These are phyloP conservation scores for Ceratitis capitata DNA, from an alignment of 1,140 invertebrate genomes.

Conservation along the genomic window DNA sequence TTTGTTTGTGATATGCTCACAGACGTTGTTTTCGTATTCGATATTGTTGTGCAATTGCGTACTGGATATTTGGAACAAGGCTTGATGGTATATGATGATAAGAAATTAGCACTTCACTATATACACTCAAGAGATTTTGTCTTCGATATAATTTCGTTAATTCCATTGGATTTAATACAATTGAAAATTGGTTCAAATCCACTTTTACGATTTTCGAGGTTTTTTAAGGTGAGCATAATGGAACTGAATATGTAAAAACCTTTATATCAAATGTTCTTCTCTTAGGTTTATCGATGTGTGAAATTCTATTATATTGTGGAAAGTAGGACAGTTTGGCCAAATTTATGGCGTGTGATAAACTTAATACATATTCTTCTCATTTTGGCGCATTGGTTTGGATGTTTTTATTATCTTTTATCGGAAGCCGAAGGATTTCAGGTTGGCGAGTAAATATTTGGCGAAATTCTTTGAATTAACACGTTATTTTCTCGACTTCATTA, in stretches of 20 bases:
- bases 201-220: conserved; percentile 83
- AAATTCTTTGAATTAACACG: not conserved
- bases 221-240: conserved; percentile 61
- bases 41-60: conserved; percentile 89
- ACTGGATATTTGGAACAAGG: conserved; percentile 97
- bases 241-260: too few species aligned
- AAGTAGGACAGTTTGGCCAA: conserved; percentile 93
- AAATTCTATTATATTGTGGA: conserved; percentile 97
- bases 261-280: too few species aligned
- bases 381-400: conserved; percentile 96
- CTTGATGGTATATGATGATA: conserved; percentile 89
- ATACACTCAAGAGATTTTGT: conserved; percentile 84
- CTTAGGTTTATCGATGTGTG: conserved; percentile 87
- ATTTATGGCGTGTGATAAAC: conserved; percentile 95
- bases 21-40: conserved; percentile 86
- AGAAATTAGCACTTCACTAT: conserved; percentile 90
- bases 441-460: conserved; percentile 38
- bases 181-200: conserved; percentile 81
- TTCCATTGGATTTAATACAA: conserved; percentile 88
- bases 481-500: conserved; percentile 39
- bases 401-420: conserved; percentile 94
- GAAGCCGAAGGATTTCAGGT: conserved; percentile 89
- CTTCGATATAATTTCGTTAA: conserved; percentile 84
- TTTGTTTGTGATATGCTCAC: conserved; percentile 82
- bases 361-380: conserved; percentile 94